phyloP scores from a whole-genome alignment of 2,888 invertebrate species.

The Aphodius granarius region DNA sequence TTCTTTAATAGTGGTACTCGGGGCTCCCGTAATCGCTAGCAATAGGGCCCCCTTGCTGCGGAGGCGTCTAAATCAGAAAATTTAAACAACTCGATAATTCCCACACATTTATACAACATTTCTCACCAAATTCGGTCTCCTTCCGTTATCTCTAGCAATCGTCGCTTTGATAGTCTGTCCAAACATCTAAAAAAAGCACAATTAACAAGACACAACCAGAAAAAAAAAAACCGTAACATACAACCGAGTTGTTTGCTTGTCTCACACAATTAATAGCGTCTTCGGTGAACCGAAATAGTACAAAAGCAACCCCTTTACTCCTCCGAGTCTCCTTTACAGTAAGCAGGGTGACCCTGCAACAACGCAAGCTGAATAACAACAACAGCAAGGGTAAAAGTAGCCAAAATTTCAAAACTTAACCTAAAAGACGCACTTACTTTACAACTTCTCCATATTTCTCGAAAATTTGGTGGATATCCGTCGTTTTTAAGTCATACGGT shows the following conservation, averaged over 20 bases:
- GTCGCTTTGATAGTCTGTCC: conserved; percentile 69
- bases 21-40: not conserved
- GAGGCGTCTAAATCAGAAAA: not conserved
- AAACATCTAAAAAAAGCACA: conserved; percentile 58
- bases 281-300: conserved; percentile 64
- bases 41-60: not conserved
- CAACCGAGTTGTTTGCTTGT: conserved; percentile 62
- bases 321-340: conserved; percentile 64
- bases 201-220: not conserved
- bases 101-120: too few species aligned
- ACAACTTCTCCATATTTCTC: conserved; percentile 72
- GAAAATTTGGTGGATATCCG: conserved; percentile 71
- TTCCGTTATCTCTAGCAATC: conserved; percentile 73
- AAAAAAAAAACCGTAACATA: conserved; percentile 37
- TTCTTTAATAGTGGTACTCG: not conserved
- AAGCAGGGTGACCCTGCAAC: conserved; percentile 66
- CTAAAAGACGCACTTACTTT: conserved; percentile 58
- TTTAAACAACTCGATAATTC: too few species aligned
- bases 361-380: conserved; percentile 10
- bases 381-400: not conserved
- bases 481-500: conserved; percentile 72
- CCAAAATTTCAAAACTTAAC: not conserved
- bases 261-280: conserved; percentile 64
- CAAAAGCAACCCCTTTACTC: conserved; percentile 75
- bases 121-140: conserved; percentile 48